Evolutionary conservation across 2,888 invertebrate genomes (phyloP), one percentile per base, ranked within the genome.

Genomic region (Phortica okadai): DNA sequence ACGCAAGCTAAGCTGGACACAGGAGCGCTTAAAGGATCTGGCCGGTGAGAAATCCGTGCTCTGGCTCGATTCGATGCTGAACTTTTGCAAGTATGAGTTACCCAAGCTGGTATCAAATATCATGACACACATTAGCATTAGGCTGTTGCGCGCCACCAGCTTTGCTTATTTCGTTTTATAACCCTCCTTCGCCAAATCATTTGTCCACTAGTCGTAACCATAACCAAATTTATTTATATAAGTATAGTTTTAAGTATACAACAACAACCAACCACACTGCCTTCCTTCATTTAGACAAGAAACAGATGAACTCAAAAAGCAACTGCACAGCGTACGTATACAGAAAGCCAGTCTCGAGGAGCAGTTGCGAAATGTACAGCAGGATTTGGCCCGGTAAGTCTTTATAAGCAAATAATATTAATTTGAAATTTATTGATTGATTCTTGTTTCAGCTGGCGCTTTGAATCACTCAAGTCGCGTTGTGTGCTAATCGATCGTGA

Each of bases 31-130:
- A 10, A 84, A 88, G 6, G 86, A 90, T 11, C 58, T 91, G 77
- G 89, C 90, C 33, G 85, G 82, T 64, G 83, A 89, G n/a, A 90
- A 90, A 70, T 90, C 89, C 0, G 87, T 90, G 16, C 83, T 85
- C 45, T 92, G 91, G 90, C 80, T 92, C 54, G 90, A 91, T 80
- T 90, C 91, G 2, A 90, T 92, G 89, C 77, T 92, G 75, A 84
- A 85, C 80, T 91, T 90, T 83, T 91, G 91, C 91, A 91, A 90
- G 91, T 92, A 90, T 88, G 90, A 86, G 79, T 78, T 87, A 79
- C 50, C 74, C 74, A 21, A 56, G 25, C n/a, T 56, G 58, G 69
- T 74, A 70, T 45, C 64, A 50, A 62, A 54, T 70, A 41, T 74
- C 7, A 16, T 84, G 75, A 77, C 78, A n/a, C 79, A 76, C 44